phyloP scores from a whole-genome alignment of 2,888 invertebrate species.

The Leptopilina syphax region DNA sequence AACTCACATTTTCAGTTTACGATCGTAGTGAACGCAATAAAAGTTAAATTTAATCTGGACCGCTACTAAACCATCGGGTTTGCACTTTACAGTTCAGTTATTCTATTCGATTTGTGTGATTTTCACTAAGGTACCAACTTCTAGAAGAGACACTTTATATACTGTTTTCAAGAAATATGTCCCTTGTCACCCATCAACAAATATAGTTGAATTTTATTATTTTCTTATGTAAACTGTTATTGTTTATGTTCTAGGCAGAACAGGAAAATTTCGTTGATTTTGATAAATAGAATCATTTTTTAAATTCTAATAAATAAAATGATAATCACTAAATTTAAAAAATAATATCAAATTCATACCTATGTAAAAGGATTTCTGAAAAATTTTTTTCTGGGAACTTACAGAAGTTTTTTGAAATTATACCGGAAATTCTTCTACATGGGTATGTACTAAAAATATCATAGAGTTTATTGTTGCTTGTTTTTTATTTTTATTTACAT shows the following conservation, averaged over 20 bases:
- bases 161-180: slow-evolving; percentile 24
- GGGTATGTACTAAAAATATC: too few species aligned
- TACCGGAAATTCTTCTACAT: too few species aligned
- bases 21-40: slow-evolving; percentile 54
- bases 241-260: background rate
- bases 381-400: too few species aligned
- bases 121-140: slow-evolving; percentile 51
- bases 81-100: slow-evolving; percentile 57
- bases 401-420: too few species aligned
- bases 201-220: background rate
- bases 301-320: too few species aligned
- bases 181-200: slow-evolving; percentile 6
- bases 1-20: slow-evolving; percentile 44
- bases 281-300: background rate
- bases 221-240: background rate
- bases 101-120: slow-evolving; percentile 57
- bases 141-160: background rate
- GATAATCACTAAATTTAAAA: too few species aligned
- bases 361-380: too few species aligned
- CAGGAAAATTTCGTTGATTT: background rate
- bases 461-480: too few species aligned
- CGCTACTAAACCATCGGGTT: slow-evolving; percentile 52
- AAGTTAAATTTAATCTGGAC: slow-evolving; percentile 61
- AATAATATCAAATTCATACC: too few species aligned
- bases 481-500: too few species aligned